Evolutionary conservation across 2,888 invertebrate species (phyloP), one percentile per base, ranked within the genome.

Genomic region (Amphipoea lucens): DNA sequence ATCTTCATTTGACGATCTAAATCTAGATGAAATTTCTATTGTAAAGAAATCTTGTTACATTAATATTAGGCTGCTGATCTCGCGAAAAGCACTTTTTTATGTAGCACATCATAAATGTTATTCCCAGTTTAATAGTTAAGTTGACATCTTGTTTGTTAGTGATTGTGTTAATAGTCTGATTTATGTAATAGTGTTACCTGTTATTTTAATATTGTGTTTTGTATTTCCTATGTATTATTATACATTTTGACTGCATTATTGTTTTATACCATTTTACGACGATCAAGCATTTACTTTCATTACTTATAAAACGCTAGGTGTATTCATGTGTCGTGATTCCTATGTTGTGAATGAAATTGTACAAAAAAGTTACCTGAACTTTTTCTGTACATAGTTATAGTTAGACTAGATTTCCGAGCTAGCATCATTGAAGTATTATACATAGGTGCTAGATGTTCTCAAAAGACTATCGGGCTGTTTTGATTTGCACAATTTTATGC

Each of bases 281-380:
- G 86, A 87, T 84, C 76, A 87, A 86, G 91, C 90, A 91, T 92
- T 92, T 92, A 90, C 85, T 90, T 90, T 90, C 76, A 85, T 83
- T 77, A 85, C 78, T 83, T 83, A 84, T 69, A 78, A 79, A 74
- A 80, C 71, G 83, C 74, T 84, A 75, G 73, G 72, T 77, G 74
- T 85, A 73, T 81, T 79, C 62, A 57, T 66, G 74, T 76, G 81
- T 81, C 65, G 79, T 84, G 77, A 76, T 82, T 82, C 76, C 89
- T 89, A 76, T 75, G 57, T 82, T 85, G 81, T 70, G 40, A 83
- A 85, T 79, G 75, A 76, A 79, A 91, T 92, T 94, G 95, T 96
- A 96, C 95, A 96, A 95, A 95, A 68, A 94, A 94, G 94, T 95
- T 95, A 95, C 95, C 95, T 95, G 95, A 95, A 93, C 93, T 94